Evolutionary conservation across 2,888 invertebrate species (phyloP), one percentile per base, ranked within the genome.

Genomic region (Hydraecia micacea): DNA sequence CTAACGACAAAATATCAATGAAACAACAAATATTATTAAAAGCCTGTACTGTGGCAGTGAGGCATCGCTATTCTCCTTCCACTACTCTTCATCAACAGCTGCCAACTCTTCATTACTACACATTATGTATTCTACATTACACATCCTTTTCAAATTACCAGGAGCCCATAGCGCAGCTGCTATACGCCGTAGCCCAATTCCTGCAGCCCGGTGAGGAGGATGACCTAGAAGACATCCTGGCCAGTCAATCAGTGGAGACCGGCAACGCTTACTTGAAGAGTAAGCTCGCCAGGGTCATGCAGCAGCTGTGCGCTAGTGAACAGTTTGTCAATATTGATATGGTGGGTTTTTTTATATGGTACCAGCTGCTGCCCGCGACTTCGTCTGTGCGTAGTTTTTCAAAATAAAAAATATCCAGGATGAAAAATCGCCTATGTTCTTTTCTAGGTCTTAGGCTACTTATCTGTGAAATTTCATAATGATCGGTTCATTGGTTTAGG

Each of bases 161-260:
- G 97, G 97, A 97, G 79, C 96, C 97, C 18, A 94, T 97, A 89
- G 91, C 94, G 3, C 87, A 90, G 46, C 90, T 97, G 0, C 85
- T 97, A 0, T 96, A 94, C 82, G 89, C 90, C 0, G 91, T 94
- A 21, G 92, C 94, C 0, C 95, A 95, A 77, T 96, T 96, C 89
- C 91, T 96, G 0, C 94, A 93, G 79, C 86, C 90, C 0, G 67
- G 80, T 0, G 92, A 92, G 8, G 93, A 93, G 1, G 96, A 95
- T 18, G 95, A 95, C 3, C 62, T 94, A 0, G 96, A 96, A 46
- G 96, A 95, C n/a, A 93, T 95, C 7, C 88, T 96, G 2, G 87
- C 89, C 6, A 95, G 95, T 60, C 95, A 94, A 74, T 84, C 86
- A 2, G 88, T 80, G 11, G 95, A 94, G 32, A 92, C 91, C 0